phyloP scores from a whole-genome alignment of 2,113 vertebrate species.

The pig (Sus scrofa) region T2T-Sscrofa CM000817.6:137324001-137324500 shows the following conservation, averaged over 20 bases:
- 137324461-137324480: too few relatives aligned
- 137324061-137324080: neutral
- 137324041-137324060: neutral
- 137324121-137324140: neutral
- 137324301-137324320: constrained; percentile 9
- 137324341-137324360: too few relatives aligned
- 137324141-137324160: neutral
- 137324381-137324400: too few relatives aligned
- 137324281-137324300: neutral
- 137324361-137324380: too few relatives aligned
- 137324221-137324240: neutral
- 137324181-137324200: neutral
- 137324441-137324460: too few relatives aligned
- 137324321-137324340: neutral
- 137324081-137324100: neutral
- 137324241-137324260: neutral
- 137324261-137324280: neutral
- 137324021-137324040: neutral
- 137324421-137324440: too few relatives aligned
- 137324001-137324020: neutral
- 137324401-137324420: too few relatives aligned
- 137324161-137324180: neutral
- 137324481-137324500: too few relatives aligned
- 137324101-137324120: neutral
- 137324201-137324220: neutral